Base-by-base conservation (phyloP, 35 echinoderm and acorn worm species). In the Acanthaster planci region DNA sequence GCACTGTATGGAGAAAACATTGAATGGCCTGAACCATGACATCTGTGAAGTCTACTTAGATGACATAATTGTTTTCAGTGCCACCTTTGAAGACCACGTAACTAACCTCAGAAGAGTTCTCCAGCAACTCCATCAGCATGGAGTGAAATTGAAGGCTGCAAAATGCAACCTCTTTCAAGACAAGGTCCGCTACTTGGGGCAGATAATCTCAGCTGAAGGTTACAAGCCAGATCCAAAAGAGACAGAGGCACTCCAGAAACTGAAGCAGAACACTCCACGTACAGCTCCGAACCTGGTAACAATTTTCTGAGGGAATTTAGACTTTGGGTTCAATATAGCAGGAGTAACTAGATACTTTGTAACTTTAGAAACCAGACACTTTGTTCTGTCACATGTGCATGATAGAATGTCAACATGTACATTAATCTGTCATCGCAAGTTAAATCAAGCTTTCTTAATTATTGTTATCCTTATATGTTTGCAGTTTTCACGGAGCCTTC, bases 281-380 rank as follows among this genome's bases (percentile, higher is more conserved):
- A 83, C 81, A 22, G 81, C 60, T 30, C 52, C 52, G 10, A 52
- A 83, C 16, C 42, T 83, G 29, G 26, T 15, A 56, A 42, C 23
- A 90, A 89, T 75, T 15, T 94, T 9, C 40, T 86, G 47, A 77
- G 92, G n/a, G n/a, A n/a, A n/a, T n/a, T n/a, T n/a, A n/a, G n/a
- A n/a, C n/a, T n/a, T n/a, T n/a, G n/a, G n/a, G n/a, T n/a, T n/a
- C n/a, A n/a, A n/a, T n/a, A n/a, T n/a, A n/a, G n/a, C n/a, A n/a
- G n/a, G n/a, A n/a, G n/a, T n/a, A n/a, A n/a, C n/a, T n/a, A n/a
- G n/a, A n/a, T n/a, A n/a, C n/a, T n/a, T n/a, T n/a, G n/a, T n/a
- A n/a, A n/a, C n/a, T n/a, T n/a, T n/a, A n/a, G n/a, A n/a, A n/a
- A n/a, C n/a, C n/a, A n/a, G n/a, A n/a, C n/a, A n/a, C n/a, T n/a